These are phyloP conservation scores for Nanger granti DNA, from an alignment of 2,113 vertebrate genomes.

Conservation along the genomic window DNA sequence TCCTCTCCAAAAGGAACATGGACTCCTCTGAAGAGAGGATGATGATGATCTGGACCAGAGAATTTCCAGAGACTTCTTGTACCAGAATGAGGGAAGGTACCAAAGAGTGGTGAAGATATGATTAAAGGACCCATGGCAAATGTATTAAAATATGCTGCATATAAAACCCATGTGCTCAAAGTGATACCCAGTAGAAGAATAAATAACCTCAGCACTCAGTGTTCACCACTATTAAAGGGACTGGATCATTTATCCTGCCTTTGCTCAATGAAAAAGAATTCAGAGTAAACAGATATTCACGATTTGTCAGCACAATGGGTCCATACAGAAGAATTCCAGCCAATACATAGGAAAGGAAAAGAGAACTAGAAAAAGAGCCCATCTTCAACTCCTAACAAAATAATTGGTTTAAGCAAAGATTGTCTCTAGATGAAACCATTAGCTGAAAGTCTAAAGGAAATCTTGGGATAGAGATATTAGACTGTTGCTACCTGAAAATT, in stretches of 20 bases:
- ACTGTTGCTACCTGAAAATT: neutral
- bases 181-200: neutral
- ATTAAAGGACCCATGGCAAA: neutral
- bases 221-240: neutral
- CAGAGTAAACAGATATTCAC: neutral
- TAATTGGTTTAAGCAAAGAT: neutral
- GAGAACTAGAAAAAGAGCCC: neutral
- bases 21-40: neutral
- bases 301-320: neutral
- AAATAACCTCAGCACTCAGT: neutral
- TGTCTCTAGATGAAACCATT: neutral
- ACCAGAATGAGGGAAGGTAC: neutral
- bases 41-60: neutral
- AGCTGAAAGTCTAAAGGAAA: neutral
- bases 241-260: neutral
- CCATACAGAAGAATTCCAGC: neutral
- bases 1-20: neutral
- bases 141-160: neutral
- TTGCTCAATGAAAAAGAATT: neutral
- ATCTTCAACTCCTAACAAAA: neutral
- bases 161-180: neutral
- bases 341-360: neutral
- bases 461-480: neutral
- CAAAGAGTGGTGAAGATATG: neutral
- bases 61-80: neutral